Evolutionary conservation across 2,113 vertebrate genomes (phyloP), one percentile per base, ranked within the genome.

Genomic region (Anolis carolinensis): DNA sequence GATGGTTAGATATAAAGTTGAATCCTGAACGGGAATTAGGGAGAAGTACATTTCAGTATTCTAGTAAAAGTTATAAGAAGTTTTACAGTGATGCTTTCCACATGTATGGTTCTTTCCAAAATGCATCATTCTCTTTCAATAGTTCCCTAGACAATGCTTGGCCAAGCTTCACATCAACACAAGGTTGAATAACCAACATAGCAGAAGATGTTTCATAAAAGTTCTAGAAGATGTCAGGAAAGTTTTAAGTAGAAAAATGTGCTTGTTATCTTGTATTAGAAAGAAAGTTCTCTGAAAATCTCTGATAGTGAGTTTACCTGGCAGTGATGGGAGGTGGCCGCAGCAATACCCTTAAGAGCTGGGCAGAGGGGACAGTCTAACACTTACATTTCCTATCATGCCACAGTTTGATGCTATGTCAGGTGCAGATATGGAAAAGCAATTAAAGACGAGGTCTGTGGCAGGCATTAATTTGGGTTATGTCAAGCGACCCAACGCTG

Each of bases 11-110:
- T 71, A 87, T 90, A 87, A 86, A 86, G 75, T 62, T 86, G 83
- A 92, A 94, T 89, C 50, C 34, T 75, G 78, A 84, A 63, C 92
- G 83, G 90, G 91, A 91, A 93, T 89, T 80, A 88, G 89, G 91
- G 84, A 89, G 1, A 83, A 0, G 63, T 87, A 34, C 27, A 50
- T 90, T 89, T 89, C 1, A 27, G 85, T 89, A 81, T 92, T 92
- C 76, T 80, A 85, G 71, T 48, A 82, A 87, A 87, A 86, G 68
- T 20, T 83, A 74, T 90, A 63, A 34, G 68, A 62, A 85, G 36
- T 21, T 63, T 70, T 74, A 50, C 36, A 73, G 11, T 92, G 88
- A 94, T 93, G 21, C 44, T 72, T 80, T 39, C 55, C 59, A 84
- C 73, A 84, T 77, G 62, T 25, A 34, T 11, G 25, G 39, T 83